Conservation (phyloP, 2,888 invertebrate genomes). For the Nineta flava region DNA sequence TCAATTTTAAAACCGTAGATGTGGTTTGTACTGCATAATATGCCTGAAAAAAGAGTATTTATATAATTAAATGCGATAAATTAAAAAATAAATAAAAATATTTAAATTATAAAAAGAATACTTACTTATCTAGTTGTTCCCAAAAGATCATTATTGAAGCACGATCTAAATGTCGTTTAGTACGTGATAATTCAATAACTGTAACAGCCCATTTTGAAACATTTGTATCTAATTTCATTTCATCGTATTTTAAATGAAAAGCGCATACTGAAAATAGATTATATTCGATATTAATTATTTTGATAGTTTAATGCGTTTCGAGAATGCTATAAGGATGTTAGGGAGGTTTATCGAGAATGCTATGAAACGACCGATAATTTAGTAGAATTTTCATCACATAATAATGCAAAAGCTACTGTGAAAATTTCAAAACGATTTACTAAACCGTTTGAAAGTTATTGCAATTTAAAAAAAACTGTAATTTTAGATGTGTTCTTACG, state of each 20-base stretch:
- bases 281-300: not conserved
- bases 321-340: no score
- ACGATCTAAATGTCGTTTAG: constrained; percentile 91
- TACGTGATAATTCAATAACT: constrained; percentile 78
- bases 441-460: no score
- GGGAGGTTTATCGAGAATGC: no score
- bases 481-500: no score
- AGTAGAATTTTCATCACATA: not conserved
- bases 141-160: constrained; percentile 92
- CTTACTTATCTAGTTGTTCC: constrained; percentile 90
- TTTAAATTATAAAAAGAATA: constrained; percentile 13
- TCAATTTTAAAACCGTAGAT: constrained; percentile 49
- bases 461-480: no score
- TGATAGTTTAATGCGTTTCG: no score
- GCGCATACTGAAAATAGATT: constrained; percentile 61
- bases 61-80: constrained; percentile 7
- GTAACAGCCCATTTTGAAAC: constrained; percentile 95
- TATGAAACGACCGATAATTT: not conserved
- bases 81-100: constrained; percentile 6
- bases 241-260: constrained; percentile 93
- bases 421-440: no score
- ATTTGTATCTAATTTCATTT: constrained; percentile 87
- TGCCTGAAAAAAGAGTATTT: constrained; percentile 44
- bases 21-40: constrained; percentile 77
- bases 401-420: no score